A percentile compares a stretch with the other conserved stretches of the same genome.
These are phyloP conservation scores for Hyposoter didymator DNA, from an alignment of 2,888 invertebrate genomes.

Conservation along the genomic window DNA sequence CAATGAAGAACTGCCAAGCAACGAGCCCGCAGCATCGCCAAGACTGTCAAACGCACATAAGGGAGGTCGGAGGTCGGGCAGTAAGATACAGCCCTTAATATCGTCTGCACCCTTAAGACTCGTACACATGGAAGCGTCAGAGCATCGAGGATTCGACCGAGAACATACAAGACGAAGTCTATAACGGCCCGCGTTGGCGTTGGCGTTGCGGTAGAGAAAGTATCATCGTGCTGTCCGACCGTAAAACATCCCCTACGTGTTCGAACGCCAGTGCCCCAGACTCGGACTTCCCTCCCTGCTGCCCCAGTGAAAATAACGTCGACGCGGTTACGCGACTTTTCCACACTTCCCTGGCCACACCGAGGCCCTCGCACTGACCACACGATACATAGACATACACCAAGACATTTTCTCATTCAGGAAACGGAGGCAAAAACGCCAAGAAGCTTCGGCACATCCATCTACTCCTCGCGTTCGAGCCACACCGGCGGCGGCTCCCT, in stretches of 20 bases:
- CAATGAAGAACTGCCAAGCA: slow-evolving; percentile 54
- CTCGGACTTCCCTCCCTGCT: slow-evolving; percentile 29
- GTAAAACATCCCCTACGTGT: slow-evolving; percentile 63
- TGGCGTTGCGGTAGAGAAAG: slow-evolving; percentile 4
- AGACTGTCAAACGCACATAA: slow-evolving; percentile 11
- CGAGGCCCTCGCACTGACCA: slow-evolving; percentile 4
- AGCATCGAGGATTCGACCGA: slow-evolving; percentile 39
- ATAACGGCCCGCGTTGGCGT: slow-evolving; percentile 48
- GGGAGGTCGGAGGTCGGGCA: background rate
- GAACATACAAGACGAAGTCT: slow-evolving; percentile 16
- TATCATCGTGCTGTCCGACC: slow-evolving; percentile 40
- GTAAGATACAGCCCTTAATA: background rate
- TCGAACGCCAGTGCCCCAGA: slow-evolving; percentile 11
- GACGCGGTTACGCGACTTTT: slow-evolving; percentile 51
- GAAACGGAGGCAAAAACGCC: slow-evolving; percentile 42
- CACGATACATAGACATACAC: slow-evolving; percentile 1
- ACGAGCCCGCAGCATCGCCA: too few species aligned
- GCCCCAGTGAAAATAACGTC: slow-evolving; percentile 28
- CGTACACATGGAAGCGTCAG: slow-evolving; percentile 26
- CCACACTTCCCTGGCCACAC: slow-evolving; percentile 49
- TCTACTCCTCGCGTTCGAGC: slow-evolving; percentile 61
- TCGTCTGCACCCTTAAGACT: slow-evolving; percentile 14
- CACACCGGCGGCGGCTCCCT: slow-evolving; percentile 56
- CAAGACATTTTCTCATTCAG: slow-evolving; percentile 39
- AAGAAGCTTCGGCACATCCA: slow-evolving; percentile 65